These are phyloP conservation scores for Mythimna lalbum DNA, from an alignment of 2,888 invertebrate genomes.

Conservation along the genomic window DNA sequence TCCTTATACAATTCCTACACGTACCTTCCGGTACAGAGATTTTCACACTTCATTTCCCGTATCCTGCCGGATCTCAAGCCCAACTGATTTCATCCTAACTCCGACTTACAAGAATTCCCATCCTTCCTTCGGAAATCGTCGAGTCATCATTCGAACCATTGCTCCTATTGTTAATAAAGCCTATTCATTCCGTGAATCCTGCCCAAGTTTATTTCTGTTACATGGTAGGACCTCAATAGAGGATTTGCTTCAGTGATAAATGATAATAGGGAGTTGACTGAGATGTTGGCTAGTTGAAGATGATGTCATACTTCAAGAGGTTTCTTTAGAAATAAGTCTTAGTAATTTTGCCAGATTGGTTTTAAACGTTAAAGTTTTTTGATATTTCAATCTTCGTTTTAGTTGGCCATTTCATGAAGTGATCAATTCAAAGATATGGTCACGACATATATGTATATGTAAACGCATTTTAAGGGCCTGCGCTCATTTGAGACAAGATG, in stretches of 20 bases:
- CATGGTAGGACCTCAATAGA: constrained; percentile 21
- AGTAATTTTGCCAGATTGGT: too few species aligned
- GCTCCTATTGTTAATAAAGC: constrained; percentile 37
- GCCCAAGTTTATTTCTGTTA: constrained; percentile 8
- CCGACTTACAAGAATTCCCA: constrained; percentile 29
- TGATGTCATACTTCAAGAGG: background rate
- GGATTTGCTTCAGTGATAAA: constrained; percentile 33
- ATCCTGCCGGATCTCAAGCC: constrained; percentile 24
- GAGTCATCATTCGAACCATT: constrained; percentile 39
- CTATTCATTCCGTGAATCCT: constrained; percentile 25
- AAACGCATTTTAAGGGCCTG: too few species aligned
- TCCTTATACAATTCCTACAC: constrained; percentile 5
- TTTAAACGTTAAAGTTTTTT: too few species aligned
- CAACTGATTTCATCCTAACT: constrained; percentile 36
- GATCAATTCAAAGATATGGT: too few species aligned
- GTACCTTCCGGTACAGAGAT: constrained; percentile 33
- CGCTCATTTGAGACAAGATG: too few species aligned
- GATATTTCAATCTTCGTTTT: too few species aligned
- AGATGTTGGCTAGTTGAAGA: background rate
- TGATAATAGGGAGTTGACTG: constrained; percentile 13
- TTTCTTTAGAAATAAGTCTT: too few species aligned
- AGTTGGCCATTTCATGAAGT: too few species aligned
- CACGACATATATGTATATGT: too few species aligned
- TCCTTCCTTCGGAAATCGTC: constrained; percentile 34
- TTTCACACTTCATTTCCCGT: constrained; percentile 53